Evolutionary conservation across 2,888 invertebrate genomes (phyloP).

Genomic region (Trachelus tabidus): DNA sequence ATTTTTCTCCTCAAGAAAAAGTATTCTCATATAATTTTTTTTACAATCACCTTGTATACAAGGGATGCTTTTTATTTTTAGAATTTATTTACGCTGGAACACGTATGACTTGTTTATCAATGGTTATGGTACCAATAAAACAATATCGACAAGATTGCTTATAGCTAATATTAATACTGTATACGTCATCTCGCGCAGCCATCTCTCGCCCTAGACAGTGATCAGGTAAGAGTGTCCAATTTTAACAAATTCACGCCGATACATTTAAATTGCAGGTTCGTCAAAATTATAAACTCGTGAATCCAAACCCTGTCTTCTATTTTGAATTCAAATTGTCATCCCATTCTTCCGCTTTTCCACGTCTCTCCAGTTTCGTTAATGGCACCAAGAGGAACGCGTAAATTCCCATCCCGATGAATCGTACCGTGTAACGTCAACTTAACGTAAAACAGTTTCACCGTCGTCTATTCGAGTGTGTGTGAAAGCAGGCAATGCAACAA

Average conservation of each 20-base stretch:
- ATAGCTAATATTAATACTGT: background rate
- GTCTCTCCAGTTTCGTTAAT: background rate
- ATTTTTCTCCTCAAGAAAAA: background rate
- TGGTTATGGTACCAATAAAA: background rate
- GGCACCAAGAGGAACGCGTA: background rate
- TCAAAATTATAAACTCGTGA: background rate
- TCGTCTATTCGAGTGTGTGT: slow-evolving; percentile 41
- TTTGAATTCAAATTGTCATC: background rate
- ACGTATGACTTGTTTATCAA: background rate
- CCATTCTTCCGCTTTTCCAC: background rate
- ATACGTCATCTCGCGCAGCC: background rate
- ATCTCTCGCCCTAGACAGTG: background rate
- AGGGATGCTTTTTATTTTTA: background rate
- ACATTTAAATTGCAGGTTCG: background rate
- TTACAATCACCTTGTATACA: too few relatives aligned
- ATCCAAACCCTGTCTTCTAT: background rate
- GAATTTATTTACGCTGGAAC: background rate
- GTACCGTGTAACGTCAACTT: slow-evolving; percentile 42
- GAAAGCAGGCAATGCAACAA: slow-evolving; percentile 63
- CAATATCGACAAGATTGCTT: background rate
- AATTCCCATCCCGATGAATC: background rate
- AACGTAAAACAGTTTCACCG: slow-evolving; percentile 52
- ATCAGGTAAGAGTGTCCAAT: background rate
- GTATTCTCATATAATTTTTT: background rate
- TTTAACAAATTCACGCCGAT: background rate